Percentiles rank a stretch among this genome's conserved stretches.
Conservation (phyloP, 2,888 invertebrate species). For the Subacronicta megacephala region DNA sequence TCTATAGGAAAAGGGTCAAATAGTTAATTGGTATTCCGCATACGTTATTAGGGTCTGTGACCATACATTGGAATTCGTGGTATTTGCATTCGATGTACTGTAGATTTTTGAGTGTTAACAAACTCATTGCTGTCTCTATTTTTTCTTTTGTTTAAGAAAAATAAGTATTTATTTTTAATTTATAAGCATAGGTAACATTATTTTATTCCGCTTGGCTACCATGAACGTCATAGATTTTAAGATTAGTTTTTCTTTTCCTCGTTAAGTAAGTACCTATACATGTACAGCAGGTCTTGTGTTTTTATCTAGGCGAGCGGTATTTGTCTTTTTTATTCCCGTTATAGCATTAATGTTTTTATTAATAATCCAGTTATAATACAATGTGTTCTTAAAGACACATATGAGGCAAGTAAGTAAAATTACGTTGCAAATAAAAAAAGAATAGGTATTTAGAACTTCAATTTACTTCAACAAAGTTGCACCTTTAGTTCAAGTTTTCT, state of each 20-base stretch:
- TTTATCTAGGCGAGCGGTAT: background rate
- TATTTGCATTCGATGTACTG: slow-evolving; percentile 27
- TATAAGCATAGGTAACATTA: no score
- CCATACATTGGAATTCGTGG: slow-evolving; percentile 47
- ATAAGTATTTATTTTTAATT: no score
- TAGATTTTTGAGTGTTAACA: slow-evolving; percentile 10
- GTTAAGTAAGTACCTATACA: background rate
- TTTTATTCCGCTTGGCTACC: background rate
- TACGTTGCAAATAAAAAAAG: background rate
- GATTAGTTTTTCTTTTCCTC: slow-evolving; percentile 1
- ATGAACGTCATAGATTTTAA: background rate
- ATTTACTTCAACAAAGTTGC: slow-evolving; percentile 1
- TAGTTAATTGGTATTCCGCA: slow-evolving; percentile 44
- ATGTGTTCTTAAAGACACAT: background rate
- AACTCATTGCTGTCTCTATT: background rate
- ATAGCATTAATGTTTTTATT: background rate
- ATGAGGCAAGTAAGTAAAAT: no score
- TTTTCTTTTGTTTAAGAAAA: background rate
- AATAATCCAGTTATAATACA: no score
- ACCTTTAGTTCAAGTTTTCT: background rate
- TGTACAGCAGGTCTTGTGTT: background rate
- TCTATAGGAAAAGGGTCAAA: slow-evolving; percentile 55
- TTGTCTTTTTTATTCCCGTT: background rate
- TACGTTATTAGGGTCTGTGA: slow-evolving; percentile 39
- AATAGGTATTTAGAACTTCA: background rate